phyloP scores from a whole-genome alignment of 2,888 invertebrate species.

The Acanthosepion esculentum region DNA sequence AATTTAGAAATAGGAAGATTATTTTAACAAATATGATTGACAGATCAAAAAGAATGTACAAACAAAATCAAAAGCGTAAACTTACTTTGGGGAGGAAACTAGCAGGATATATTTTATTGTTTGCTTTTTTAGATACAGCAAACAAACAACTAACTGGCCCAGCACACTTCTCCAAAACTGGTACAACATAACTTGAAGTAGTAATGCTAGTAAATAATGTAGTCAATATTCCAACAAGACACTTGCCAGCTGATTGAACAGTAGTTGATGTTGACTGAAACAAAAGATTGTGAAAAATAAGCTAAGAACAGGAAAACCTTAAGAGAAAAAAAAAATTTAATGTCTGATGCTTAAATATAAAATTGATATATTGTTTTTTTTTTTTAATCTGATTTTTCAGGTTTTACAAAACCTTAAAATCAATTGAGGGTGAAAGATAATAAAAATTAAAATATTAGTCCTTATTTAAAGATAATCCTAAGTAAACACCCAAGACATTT shows the following conservation, averaged over 20 bases:
- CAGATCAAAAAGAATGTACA: not conserved
- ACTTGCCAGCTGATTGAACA: slow-evolving; percentile 55
- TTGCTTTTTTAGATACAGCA: slow-evolving; percentile 55
- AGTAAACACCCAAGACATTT: too few species aligned
- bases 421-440: too few species aligned
- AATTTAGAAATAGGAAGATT: not conserved
- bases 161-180: slow-evolving; percentile 59
- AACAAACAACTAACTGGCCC: slow-evolving; percentile 59
- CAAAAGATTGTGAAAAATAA: not conserved
- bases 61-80: not conserved
- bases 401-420: too few species aligned
- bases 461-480: too few species aligned
- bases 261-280: slow-evolving; percentile 46
- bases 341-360: too few species aligned
- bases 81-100: slow-evolving; percentile 64
- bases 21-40: not conserved
- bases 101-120: slow-evolving; percentile 58
- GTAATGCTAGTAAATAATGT: slow-evolving; percentile 61
- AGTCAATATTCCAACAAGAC: slow-evolving; percentile 56
- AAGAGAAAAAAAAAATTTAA: too few species aligned
- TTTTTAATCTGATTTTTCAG: too few species aligned
- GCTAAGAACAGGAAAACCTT: too few species aligned
- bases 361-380: too few species aligned
- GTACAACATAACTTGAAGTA: slow-evolving; percentile 56
- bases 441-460: too few species aligned